Conservation (phyloP, 1,140 invertebrate species). For the Panagrolaimus sp. region DNA sequence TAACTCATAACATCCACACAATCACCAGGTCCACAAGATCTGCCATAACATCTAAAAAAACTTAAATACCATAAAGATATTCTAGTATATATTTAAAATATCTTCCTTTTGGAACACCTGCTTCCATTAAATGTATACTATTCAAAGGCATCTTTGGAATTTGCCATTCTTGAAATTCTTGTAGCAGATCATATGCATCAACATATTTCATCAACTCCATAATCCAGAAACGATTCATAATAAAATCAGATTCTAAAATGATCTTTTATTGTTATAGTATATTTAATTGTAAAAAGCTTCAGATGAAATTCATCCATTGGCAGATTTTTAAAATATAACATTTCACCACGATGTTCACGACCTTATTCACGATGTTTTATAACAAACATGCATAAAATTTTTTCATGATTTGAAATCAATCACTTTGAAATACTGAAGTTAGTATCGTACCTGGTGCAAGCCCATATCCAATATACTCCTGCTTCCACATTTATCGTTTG, state of each 20-base stretch:
- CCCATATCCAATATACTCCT: too few species aligned
- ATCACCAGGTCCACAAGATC: too few species aligned
- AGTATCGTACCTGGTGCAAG: conserved; percentile 69
- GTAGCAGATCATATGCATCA: conserved; percentile 64
- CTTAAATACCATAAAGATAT: conserved; percentile 42
- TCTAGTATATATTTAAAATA: conserved; percentile 27
- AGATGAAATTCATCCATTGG: conserved; percentile 61
- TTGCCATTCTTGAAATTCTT: conserved; percentile 71
- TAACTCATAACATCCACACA: too few species aligned
- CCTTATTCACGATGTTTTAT: conserved; percentile 65
- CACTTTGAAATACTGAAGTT: conserved; percentile 69
- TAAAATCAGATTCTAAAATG: conserved; percentile 60
- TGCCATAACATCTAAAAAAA: too few species aligned
- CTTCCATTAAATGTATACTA: conserved; percentile 40
- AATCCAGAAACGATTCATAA: conserved; percentile 66
- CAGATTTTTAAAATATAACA: conserved; percentile 68
- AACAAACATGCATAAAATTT: conserved; percentile 75
- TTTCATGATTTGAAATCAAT: conserved; percentile 72
- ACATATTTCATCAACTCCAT: conserved; percentile 78
- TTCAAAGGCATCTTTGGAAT: conserved; percentile 38
- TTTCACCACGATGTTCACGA: conserved; percentile 61
- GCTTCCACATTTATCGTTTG: too few species aligned
- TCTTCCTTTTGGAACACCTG: conserved; percentile 44
- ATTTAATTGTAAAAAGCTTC: neutral
- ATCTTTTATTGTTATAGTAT: too few species aligned